Evolutionary conservation across 92 coral and sea anemone genomes (phyloP).

Genomic region (Umimayanthus chanpuru): DNA sequence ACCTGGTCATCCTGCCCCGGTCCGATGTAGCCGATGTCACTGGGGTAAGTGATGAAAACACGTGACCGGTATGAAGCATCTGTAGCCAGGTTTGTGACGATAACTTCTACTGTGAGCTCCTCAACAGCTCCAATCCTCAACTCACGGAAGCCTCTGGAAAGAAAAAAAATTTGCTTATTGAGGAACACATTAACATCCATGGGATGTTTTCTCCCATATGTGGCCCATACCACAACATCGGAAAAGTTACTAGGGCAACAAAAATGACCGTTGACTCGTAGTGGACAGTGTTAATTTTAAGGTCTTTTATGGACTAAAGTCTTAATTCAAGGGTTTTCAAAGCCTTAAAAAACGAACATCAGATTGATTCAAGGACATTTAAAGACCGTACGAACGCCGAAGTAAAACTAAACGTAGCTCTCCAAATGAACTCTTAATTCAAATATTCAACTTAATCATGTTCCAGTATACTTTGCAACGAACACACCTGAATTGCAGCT

Average conservation of each 20-base stretch:
- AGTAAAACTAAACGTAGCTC: background rate
- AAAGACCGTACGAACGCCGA: background rate
- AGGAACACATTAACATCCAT: too few species aligned
- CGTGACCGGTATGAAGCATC: slow-evolving; percentile 38
- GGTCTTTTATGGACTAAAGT: background rate
- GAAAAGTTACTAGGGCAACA: too few species aligned
- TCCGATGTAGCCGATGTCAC: slow-evolving; percentile 3
- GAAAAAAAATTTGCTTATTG: background rate
- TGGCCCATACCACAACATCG: too few species aligned
- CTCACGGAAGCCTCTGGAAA: slow-evolving; percentile 35
- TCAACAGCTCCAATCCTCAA: slow-evolving; percentile 30
- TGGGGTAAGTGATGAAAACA: slow-evolving; percentile 28
- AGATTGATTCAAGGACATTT: too few species aligned
- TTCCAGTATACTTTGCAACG: too few species aligned
- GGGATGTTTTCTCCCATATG: too few species aligned
- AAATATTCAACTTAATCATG: too few species aligned
- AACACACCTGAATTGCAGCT: too few species aligned
- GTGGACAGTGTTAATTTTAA: background rate
- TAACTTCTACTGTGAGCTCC: slow-evolving; percentile 22
- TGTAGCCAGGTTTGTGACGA: slow-evolving; percentile 18
- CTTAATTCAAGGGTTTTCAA: too few species aligned
- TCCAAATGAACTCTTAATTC: too few species aligned
- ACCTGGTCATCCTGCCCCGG: slow-evolving; percentile 16
- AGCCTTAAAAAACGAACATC: too few species aligned
- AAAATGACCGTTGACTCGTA: too few species aligned